Evolutionary conservation across 2,797 vertebrate genomes (phyloP).

Genomic region (Propithecus perrieri): DNA sequence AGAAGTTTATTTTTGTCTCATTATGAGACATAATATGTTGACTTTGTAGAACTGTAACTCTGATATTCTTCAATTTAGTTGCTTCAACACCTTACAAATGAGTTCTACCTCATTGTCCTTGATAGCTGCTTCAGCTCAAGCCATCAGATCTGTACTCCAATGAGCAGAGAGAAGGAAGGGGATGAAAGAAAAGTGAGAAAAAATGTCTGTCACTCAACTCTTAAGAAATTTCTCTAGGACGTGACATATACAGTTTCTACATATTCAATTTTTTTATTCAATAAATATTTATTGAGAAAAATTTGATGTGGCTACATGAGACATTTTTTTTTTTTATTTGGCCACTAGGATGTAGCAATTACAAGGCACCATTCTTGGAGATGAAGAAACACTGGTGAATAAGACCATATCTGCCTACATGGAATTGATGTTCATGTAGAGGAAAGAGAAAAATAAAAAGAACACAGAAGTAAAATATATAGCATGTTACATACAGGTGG

Average conservation of each 20-base stretch:
- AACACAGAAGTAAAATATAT: neutral
- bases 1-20: neutral
- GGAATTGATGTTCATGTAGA: neutral
- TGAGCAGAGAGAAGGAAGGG: neutral
- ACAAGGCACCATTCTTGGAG: neutral
- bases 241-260: neutral
- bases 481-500: fast-evolving
- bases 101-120: neutral
- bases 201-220: neutral
- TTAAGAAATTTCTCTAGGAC: neutral
- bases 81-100: neutral
- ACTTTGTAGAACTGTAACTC: neutral
- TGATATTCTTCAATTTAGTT: neutral
- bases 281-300: neutral
- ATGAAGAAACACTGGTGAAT: neutral
- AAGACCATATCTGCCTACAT: neutral
- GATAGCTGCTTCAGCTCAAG: neutral
- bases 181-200: neutral
- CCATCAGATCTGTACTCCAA: neutral
- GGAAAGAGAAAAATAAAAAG: neutral
- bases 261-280: neutral
- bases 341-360: neutral
- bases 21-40: neutral
- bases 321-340: neutral
- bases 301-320: neutral